Evolutionary conservation across 2,888 invertebrate species (phyloP).

Genomic region (Rhodophaea formosa): DNA sequence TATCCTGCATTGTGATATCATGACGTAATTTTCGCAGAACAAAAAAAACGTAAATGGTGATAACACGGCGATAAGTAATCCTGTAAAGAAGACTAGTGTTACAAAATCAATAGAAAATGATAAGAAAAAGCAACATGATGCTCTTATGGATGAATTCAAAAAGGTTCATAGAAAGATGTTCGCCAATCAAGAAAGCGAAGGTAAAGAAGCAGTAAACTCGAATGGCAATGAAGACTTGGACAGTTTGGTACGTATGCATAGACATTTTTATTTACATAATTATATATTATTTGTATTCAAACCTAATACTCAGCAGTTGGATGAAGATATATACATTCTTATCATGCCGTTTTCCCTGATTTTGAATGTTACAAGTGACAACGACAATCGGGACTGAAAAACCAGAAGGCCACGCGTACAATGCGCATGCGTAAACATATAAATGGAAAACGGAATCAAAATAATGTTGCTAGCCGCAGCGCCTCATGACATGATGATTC

Average conservation of each 20-base stretch:
- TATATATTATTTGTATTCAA: no score
- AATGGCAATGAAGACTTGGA: slow-evolving; percentile 32
- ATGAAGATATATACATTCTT: no score
- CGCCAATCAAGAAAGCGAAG: slow-evolving; percentile 58
- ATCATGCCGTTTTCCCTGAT: no score
- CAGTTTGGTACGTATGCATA: slow-evolving; percentile 48
- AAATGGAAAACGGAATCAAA: no score
- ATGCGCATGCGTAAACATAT: no score
- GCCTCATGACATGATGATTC: no score
- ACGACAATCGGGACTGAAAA: no score
- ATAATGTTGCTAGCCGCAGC: no score
- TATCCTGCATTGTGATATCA: neutral
- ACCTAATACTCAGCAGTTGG: no score
- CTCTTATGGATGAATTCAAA: slow-evolving; percentile 94
- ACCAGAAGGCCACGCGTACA: no score
- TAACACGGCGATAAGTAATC: slow-evolving; percentile 39
- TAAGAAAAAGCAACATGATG: slow-evolving; percentile 85
- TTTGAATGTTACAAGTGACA: no score
- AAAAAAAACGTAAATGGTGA: slow-evolving; percentile 55
- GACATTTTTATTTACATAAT: neutral
- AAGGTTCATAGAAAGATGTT: slow-evolving; percentile 95
- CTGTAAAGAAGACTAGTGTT: slow-evolving; percentile 54
- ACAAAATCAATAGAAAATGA: slow-evolving; percentile 79
- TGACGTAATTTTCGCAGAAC: slow-evolving; percentile 42
- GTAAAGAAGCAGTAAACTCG: slow-evolving; percentile 29